phyloP scores from a whole-genome alignment of 2,888 invertebrate species.

The Cheilosia soror region DNA sequence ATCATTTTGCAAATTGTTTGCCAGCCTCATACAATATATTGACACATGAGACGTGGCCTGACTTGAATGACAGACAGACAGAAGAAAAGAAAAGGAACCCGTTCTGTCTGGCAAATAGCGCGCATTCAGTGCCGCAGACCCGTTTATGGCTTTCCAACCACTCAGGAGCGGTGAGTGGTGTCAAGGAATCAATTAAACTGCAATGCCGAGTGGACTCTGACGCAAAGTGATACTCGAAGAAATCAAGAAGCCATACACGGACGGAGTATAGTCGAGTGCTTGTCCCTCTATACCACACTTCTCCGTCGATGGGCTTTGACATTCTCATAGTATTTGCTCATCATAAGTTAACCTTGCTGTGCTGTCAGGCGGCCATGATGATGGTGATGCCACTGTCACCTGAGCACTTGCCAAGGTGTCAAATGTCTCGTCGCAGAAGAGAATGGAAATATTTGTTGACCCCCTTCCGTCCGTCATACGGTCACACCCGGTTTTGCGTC shows the following conservation, averaged over 20 bases:
- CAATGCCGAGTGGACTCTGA: slow-evolving; percentile 46
- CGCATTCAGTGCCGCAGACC: not conserved
- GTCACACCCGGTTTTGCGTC: not conserved
- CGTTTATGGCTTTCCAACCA: slow-evolving; percentile 55
- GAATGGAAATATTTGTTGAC: slow-evolving; percentile 29
- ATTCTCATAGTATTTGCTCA: slow-evolving; percentile 57
- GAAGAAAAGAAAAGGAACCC: slow-evolving; percentile 41
- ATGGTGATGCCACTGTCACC: slow-evolving; percentile 49
- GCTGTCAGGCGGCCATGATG: slow-evolving; percentile 25
- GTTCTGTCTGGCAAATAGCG: slow-evolving; percentile 57
- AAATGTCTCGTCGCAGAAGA: slow-evolving; percentile 27
- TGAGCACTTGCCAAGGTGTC: slow-evolving; percentile 66
- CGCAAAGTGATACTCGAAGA: slow-evolving; percentile 55
- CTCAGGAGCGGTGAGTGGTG: slow-evolving; percentile 64
- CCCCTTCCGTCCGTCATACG: slow-evolving; percentile 1
- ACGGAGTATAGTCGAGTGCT: slow-evolving; percentile 5
- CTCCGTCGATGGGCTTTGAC: slow-evolving; percentile 22
- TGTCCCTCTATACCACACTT: slow-evolving; percentile 5
- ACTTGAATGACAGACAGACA: slow-evolving; percentile 50
- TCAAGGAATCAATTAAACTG: slow-evolving; percentile 74
- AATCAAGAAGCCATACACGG: slow-evolving; percentile 62
- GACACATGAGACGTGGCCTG: slow-evolving; percentile 65
- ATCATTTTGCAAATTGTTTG: slow-evolving; percentile 75
- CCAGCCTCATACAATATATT: slow-evolving; percentile 54
- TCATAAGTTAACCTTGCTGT: slow-evolving; percentile 71